phyloP scores from a whole-genome alignment of 2,888 invertebrate species.

The Uropetala carovei region DNA sequence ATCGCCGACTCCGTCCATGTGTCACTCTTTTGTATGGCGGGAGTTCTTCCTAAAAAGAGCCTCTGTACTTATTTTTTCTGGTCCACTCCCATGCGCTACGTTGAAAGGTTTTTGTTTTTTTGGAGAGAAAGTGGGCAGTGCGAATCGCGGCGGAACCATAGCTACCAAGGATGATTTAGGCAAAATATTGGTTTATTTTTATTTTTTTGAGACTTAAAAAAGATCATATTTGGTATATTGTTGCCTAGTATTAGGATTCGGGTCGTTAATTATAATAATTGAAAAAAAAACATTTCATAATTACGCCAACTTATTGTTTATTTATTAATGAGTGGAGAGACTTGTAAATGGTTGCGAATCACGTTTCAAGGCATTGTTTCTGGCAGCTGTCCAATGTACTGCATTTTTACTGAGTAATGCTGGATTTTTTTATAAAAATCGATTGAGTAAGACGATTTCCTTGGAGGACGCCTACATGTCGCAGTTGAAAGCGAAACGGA shows the following conservation, averaged over 20 bases:
- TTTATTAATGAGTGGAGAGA: neutral
- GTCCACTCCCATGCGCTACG: neutral
- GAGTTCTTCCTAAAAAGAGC: neutral
- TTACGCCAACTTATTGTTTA: neutral
- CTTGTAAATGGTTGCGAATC: neutral
- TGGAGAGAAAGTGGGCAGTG: neutral
- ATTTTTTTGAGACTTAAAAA: neutral
- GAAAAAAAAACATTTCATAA: neutral
- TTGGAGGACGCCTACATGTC: too few relatives aligned
- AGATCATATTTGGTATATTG: neutral
- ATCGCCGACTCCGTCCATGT: neutral
- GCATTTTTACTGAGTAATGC: neutral
- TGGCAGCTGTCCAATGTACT: neutral
- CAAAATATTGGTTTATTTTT: neutral
- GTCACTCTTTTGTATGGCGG: neutral
- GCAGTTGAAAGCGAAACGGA: too few relatives aligned
- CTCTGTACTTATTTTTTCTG: too few relatives aligned
- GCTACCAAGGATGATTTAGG: neutral
- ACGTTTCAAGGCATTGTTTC: neutral
- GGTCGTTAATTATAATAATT: neutral
- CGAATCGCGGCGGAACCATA: neutral
- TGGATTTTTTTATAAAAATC: too few relatives aligned
- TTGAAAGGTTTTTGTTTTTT: neutral
- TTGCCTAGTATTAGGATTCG: neutral
- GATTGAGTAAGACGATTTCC: too few relatives aligned